phyloP scores from a whole-genome alignment of 2,888 invertebrate species.

The Galeopsomyia nigrocyanea region DNA sequence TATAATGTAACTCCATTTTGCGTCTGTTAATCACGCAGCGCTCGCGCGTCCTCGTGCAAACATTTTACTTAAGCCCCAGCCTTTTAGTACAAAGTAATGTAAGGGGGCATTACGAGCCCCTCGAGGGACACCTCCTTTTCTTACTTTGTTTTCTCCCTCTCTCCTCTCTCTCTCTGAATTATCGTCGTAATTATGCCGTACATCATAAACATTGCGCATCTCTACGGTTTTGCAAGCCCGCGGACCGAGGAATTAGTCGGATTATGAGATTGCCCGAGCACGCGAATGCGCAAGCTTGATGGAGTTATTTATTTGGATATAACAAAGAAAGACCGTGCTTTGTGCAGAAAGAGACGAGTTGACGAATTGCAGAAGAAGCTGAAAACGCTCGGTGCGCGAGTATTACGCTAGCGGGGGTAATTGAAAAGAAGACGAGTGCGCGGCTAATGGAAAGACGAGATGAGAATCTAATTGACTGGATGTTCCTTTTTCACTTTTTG shows the following conservation, averaged over 20 bases:
- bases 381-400: too few species aligned
- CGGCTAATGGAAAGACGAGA: not conserved
- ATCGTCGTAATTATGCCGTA: slow-evolving; percentile 62
- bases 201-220: slow-evolving; percentile 54
- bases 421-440: not conserved
- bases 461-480: not conserved
- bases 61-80: slow-evolving; percentile 59
- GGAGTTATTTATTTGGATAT: slow-evolving; percentile 43
- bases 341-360: not conserved
- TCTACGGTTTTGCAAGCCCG: slow-evolving; percentile 15
- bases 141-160: slow-evolving; percentile 37
- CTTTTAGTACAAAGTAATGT: slow-evolving; percentile 61
- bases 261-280: slow-evolving; percentile 47
- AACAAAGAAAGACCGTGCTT: slow-evolving; percentile 33
- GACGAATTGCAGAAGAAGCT: not conserved
- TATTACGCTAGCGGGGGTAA: too few species aligned
- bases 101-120: slow-evolving; percentile 57
- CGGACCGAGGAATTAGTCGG: slow-evolving; percentile 49
- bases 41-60: slow-evolving; percentile 48
- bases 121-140: slow-evolving; percentile 52
- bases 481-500: too few species aligned
- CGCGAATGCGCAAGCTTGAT: slow-evolving; percentile 29
- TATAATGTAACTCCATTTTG: slow-evolving; percentile 49
- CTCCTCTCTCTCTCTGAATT: slow-evolving; percentile 55
- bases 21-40: slow-evolving; percentile 44